Evolutionary conservation across 2,888 invertebrate species (phyloP).

Genomic region (Lutraria lutraria): DNA sequence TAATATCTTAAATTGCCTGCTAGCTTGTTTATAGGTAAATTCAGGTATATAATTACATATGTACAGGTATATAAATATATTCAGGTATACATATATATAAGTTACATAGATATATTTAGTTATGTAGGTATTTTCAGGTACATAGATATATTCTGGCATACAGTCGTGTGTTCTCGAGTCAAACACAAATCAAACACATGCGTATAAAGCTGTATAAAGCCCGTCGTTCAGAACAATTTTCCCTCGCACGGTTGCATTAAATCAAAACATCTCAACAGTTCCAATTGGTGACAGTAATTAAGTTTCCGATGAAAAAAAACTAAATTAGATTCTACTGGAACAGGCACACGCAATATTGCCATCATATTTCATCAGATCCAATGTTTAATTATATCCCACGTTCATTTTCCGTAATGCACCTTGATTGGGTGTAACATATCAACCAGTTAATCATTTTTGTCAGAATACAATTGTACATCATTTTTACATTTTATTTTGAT

Average conservation of each 20-base stretch:
- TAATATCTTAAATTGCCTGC: too few relatives aligned
- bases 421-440: not conserved
- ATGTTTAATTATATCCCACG: slow-evolving; percentile 12
- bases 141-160: too few relatives aligned
- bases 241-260: not conserved
- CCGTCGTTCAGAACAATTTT: too few relatives aligned
- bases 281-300: not conserved
- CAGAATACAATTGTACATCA: not conserved
- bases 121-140: too few relatives aligned
- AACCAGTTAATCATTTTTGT: slow-evolving; percentile 18
- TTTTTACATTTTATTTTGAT: not conserved
- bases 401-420: not conserved
- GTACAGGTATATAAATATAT: too few relatives aligned
- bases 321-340: not conserved
- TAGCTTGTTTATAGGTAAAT: too few relatives aligned
- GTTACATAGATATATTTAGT: too few relatives aligned
- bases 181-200: too few relatives aligned
- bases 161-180: too few relatives aligned
- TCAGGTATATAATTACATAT: too few relatives aligned
- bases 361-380: not conserved
- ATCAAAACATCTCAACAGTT: not conserved
- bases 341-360: slow-evolving; percentile 15
- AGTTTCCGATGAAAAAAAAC: not conserved
- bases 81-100: too few relatives aligned
- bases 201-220: too few relatives aligned